Base-by-base conservation (phyloP, 1,140 invertebrate species). In the Ostrea denselamellosa region DNA sequence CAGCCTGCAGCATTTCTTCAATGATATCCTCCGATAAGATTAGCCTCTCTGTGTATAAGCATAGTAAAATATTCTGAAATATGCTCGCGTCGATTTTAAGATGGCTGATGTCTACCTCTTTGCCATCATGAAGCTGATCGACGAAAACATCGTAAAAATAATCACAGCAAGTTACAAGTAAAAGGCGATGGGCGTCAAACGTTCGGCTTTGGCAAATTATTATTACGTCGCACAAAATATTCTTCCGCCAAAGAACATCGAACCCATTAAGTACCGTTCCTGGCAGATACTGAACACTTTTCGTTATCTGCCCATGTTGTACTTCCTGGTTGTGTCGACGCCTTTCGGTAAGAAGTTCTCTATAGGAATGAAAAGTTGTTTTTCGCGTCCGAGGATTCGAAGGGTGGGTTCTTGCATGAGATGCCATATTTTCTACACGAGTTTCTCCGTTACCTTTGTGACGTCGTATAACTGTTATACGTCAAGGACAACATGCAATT, bases 91-190 rank as follows among this genome's bases (percentile, higher is more conserved):
- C 44, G 12, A 90, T 53, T 12, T 85, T 85, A n/a, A 91, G 22
- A n/a, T 89, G 51, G 12, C 14, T 22, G 19, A 34, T 71, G 25
- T 84, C 85, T 2, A 86, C 54, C 22, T 85, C 68, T 28, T n/a
- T 53, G 8, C 82, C 22, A 34, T 52, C 19, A n/a, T 89, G 58
- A n/a, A 68, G 54, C 14, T 83, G 81, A 84, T 90, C 88, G 10
- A 89, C 87, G 82, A 92, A 91, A 28, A 89, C 62, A 65, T 92
- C 91, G 84, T 91, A 91, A 54, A 92, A 92, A 71, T 89, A 91
- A 86, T 92, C 92, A n/a, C 87, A 92, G 58, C 92, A 91, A 17
- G 92, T 87, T 8, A 90, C 90, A 19, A 92, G 71, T 10, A 92
- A 77, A 9, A 91, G 34, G 52, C 87, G 90, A 52, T 92, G 92